A percentile compares a stretch with the other conserved stretches of the same genome.
Conservation (phyloP, 2,797 vertebrate species). For the Huso huso region DNA sequence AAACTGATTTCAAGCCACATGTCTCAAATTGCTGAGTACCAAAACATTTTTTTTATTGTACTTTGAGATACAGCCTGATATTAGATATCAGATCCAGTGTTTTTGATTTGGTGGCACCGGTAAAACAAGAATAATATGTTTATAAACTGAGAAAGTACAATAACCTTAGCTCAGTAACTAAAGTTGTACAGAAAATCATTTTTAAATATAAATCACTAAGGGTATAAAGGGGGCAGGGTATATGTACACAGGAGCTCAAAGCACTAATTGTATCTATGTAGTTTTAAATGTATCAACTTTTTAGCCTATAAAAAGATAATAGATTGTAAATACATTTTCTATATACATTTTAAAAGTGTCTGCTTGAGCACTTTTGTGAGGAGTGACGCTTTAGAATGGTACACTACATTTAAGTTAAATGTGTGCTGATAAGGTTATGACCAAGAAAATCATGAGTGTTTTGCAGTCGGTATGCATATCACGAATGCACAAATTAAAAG, state of each 20-base stretch:
- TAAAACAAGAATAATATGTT: constrained; percentile 6
- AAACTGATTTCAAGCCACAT: constrained; percentile 2
- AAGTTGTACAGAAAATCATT: constrained; percentile 58
- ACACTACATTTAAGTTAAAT: constrained; percentile 75
- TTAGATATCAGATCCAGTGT: background rate
- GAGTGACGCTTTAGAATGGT: constrained; percentile 75
- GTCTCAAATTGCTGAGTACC: constrained; percentile 8
- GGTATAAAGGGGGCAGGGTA: constrained; percentile 63
- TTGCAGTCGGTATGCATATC: constrained; percentile 73
- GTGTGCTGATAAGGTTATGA: constrained; percentile 53
- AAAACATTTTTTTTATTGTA: constrained; percentile 4
- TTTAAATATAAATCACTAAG: constrained; percentile 53
- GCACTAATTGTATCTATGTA: constrained; percentile 92
- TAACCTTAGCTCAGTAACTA: constrained; percentile 46
- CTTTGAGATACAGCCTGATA: constrained; percentile 1
- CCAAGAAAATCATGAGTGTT: constrained; percentile 60
- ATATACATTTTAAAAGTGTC: constrained; percentile 55
- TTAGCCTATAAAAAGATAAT: constrained; percentile 75
- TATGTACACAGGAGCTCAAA: constrained; percentile 85
- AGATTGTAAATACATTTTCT: constrained; percentile 82
- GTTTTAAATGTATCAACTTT: constrained; percentile 68
- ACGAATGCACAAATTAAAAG: constrained; percentile 87
- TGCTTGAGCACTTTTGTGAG: constrained; percentile 77
- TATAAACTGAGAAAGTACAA: constrained; percentile 44
- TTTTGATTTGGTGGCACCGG: background rate